These are phyloP conservation scores for Ruditapes philippinarum DNA, from an alignment of 1,140 invertebrate genomes.

Conservation along the genomic window DNA sequence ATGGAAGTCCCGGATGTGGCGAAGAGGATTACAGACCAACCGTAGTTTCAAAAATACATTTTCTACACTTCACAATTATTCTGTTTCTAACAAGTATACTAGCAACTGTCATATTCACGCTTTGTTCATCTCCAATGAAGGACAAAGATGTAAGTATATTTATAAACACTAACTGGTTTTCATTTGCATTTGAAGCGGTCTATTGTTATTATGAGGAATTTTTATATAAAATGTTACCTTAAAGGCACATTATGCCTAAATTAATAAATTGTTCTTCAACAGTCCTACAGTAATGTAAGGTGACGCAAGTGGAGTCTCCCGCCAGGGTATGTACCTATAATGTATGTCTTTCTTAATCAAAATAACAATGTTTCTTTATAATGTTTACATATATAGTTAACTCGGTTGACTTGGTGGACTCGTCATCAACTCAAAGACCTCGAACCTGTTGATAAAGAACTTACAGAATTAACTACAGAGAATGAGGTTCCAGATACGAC, in stretches of 20 bases:
- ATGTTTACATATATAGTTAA: slow-evolving; percentile 60
- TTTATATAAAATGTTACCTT: too few species aligned
- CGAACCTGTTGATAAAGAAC: slow-evolving; percentile 74
- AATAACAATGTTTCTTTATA: too few species aligned
- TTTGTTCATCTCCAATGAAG: slow-evolving; percentile 79
- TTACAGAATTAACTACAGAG: slow-evolving; percentile 17
- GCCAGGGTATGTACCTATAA: too few species aligned
- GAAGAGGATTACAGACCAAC: slow-evolving; percentile 76
- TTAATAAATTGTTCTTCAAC: too few species aligned
- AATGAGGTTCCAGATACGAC: too few species aligned
- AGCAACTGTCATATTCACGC: slow-evolving; percentile 78
- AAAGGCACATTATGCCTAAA: too few species aligned
- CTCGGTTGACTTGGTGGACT: slow-evolving; percentile 79
- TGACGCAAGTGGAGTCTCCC: too few species aligned
- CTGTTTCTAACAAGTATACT: slow-evolving; percentile 83
- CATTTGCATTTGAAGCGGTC: too few species aligned
- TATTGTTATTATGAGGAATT: too few species aligned
- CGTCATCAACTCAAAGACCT: slow-evolving; percentile 67
- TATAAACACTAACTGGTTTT: too few species aligned
- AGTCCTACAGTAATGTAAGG: too few species aligned
- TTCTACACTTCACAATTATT: slow-evolving; percentile 85
- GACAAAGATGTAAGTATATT: slow-evolving; percentile 80
- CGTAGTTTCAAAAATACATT: slow-evolving; percentile 84
- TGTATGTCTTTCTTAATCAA: too few species aligned
- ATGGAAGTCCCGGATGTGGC: slow-evolving; percentile 78